Evolutionary conservation across 2,797 vertebrate species (phyloP).

Genomic region (Sebastiscus tertius): DNA sequence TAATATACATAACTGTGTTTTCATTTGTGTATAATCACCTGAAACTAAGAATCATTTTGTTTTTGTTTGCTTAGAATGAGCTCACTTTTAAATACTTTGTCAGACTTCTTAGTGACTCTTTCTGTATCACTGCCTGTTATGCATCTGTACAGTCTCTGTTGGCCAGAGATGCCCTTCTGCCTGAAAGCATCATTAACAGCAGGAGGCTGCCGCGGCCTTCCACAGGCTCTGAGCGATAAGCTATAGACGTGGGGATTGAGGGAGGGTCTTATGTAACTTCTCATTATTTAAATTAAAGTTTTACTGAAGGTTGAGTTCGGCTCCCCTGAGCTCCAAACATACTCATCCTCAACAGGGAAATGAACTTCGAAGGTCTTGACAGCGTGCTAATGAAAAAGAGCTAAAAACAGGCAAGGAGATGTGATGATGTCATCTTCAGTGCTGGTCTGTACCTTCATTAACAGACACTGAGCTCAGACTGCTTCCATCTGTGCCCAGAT

Average conservation of each 20-base stretch:
- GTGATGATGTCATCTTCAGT: not conserved
- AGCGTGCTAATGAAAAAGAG: not conserved
- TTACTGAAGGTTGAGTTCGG: not conserved
- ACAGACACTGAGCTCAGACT: accelerated
- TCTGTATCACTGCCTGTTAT: not conserved
- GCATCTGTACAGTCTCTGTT: not conserved
- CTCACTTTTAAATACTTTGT: too few relatives aligned
- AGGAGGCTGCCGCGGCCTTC: not conserved
- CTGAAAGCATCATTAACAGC: not conserved
- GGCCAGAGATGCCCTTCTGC: not conserved
- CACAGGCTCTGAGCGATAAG: not conserved
- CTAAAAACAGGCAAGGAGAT: not conserved
- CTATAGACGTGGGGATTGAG: not conserved
- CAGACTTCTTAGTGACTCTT: not conserved
- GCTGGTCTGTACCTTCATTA: too few relatives aligned
- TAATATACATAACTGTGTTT: too few relatives aligned
- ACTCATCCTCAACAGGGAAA: not conserved
- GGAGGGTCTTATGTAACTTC: slow-evolving; percentile 9
- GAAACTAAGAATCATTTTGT: too few relatives aligned
- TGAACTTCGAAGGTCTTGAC: not conserved
- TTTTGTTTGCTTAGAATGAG: too few relatives aligned
- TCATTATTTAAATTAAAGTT: not conserved
- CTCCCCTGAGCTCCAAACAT: not conserved
- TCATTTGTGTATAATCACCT: too few relatives aligned
- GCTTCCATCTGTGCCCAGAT: not conserved